Evolutionary conservation across 2,113 vertebrate genomes (phyloP), one percentile per base, ranked within the genome.

Genomic region (Rhizomys pruinosus): DNA sequence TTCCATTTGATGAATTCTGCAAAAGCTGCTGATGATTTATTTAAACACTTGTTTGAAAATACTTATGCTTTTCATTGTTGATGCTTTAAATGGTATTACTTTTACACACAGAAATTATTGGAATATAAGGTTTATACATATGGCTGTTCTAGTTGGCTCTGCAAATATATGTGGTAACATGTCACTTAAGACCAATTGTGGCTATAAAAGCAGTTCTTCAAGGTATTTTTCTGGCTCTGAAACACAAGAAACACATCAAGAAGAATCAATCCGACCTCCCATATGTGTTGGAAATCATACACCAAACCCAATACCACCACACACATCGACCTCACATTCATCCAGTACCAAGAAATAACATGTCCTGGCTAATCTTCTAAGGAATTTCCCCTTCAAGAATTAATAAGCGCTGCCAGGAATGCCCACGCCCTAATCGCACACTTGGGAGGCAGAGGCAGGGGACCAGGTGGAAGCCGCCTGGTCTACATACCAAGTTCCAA

Each of bases 341-440:
- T 29, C n/a, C 34, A 66, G 27, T 1, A 61, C 7, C 84, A 72
- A 29, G 76, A 84, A 71, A 72, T 59, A 87, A 25, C 25, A 89
- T 61, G 94, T 44, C 82, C 16, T 13, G 89, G 63, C 76, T 76
- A 69, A n/a, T n/a, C 64, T 20, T 39, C 66, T 89, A 92, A 88
- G n/a, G 27, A 86, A 81, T 93, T 63, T 89, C 87, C 68, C 59
- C 64, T 89, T 42, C n/a, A 89, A 87, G 22, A 91, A 87, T 73
- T n/a, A n/a, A 85, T 79, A 17, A 86, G 9, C 10, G 84, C 37
- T 55, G n/a, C 78, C 27, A 15, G 22, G 59, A 61, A 22, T 19
- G 22, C 16, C 8, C 47, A 52, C 11, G 47, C 47, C 47, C 11
- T 52, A 52, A 52, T 11, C 47, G 6, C 47, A 52, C 47, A 52